Evolutionary conservation across 2,888 invertebrate species (phyloP).

Genomic region (Machimus atricapillus): DNA sequence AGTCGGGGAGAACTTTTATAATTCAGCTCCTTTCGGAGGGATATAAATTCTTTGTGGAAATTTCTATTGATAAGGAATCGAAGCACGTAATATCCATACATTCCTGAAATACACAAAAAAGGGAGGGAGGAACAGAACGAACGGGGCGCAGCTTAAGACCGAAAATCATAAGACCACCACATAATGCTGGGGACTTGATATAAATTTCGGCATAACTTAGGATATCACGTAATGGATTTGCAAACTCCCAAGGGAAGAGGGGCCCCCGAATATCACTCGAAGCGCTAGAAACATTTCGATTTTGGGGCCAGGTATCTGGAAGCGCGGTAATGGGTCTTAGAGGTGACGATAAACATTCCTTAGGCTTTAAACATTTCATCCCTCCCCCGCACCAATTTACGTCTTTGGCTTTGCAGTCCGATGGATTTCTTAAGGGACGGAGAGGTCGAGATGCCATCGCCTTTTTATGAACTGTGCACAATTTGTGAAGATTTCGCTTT

Average conservation of each 20-base stretch:
- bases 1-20: background rate
- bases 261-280: background rate
- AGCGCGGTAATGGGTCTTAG: background rate
- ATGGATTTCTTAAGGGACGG: background rate
- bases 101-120: slow-evolving; percentile 22
- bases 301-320: background rate
- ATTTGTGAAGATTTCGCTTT: background rate
- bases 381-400: background rate
- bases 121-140: background rate
- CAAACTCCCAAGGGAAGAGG: background rate
- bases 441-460: background rate
- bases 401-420: background rate
- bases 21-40: slow-evolving; percentile 1
- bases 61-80: slow-evolving; percentile 36
- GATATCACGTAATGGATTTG: slow-evolving; percentile 26
- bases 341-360: background rate
- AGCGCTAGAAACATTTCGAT: slow-evolving; percentile 13
- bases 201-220: slow-evolving; percentile 27
- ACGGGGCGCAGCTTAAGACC: slow-evolving; percentile 2
- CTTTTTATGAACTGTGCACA: background rate
- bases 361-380: background rate
- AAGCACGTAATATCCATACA: slow-evolving; percentile 37
- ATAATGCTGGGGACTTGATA: slow-evolving; percentile 27
- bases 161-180: slow-evolving; percentile 33
- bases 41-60: slow-evolving; percentile 33